A percentile compares a stretch with the other conserved stretches of the same genome.
Conservation (phyloP, 2,797 vertebrate species). For the Coreius guichenoti region DNA sequence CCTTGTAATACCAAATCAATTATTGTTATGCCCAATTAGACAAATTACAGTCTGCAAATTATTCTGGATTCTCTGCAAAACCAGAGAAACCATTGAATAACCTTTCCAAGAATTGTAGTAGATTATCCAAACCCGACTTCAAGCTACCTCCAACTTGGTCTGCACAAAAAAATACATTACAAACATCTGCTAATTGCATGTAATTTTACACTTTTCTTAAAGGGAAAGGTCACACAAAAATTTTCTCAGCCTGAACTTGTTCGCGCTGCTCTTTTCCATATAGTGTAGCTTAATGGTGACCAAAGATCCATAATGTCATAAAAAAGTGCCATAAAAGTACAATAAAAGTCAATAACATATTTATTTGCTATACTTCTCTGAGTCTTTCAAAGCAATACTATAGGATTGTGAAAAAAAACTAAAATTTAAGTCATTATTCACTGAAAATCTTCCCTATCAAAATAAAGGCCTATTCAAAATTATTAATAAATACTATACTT, state of each 20-base stretch:
- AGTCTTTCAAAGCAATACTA: not conserved
- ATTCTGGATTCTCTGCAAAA: slow-evolving; percentile 55
- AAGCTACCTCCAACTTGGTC: slow-evolving; percentile 1
- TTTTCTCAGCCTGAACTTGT: not conserved
- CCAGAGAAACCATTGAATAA: slow-evolving; percentile 9
- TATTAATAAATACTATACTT: too few relatives aligned
- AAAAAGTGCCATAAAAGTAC: not conserved
- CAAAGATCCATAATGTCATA: not conserved
- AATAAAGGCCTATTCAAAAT: too few relatives aligned
- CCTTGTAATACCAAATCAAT: slow-evolving; percentile 74
- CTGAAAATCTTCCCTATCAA: too few relatives aligned
- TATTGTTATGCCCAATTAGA: slow-evolving; percentile 74
- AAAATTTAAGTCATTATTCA: too few relatives aligned
- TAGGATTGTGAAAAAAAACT: not conserved
- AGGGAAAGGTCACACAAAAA: not conserved
- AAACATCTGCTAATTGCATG: not conserved
- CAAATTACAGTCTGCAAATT: slow-evolving; percentile 70
- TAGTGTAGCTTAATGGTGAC: not conserved
- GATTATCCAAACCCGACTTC: not conserved
- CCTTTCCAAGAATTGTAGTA: not conserved
- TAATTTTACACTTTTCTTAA: not conserved
- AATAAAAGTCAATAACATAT: not conserved
- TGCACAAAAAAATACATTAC: not conserved
- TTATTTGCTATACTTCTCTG: not conserved
- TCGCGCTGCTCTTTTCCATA: not conserved